Evolutionary conservation across 2,797 vertebrate genomes (phyloP), one percentile per base, ranked within the genome.

Genomic region (Jordanella pulchra): DNA sequence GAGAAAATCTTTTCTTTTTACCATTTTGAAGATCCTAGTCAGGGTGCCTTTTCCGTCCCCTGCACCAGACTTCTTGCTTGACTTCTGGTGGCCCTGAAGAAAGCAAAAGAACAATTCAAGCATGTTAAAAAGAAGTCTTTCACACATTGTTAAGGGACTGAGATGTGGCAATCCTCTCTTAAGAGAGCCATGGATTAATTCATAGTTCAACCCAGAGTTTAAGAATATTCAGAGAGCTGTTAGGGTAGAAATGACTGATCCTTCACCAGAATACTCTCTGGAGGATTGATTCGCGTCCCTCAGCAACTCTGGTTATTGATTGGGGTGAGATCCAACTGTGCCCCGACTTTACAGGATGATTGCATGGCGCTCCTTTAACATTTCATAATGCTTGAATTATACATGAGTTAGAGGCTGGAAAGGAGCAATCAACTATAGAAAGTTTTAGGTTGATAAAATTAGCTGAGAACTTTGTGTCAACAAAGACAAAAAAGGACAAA

Each of bases 1-100:
- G 54, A 35, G 45, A 51, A 5, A 28, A 56, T 39, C 25, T 65
- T 18, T 17, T 23, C 1, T 42, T 79, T 75, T 96, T 97, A 99
- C 98, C 97, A 98, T 97, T 94, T 96, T 99, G 95, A 99, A 99
- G 95, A 99, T 96, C 95, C 88, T 97, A 94, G 97, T 98, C 91
- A 99, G 96, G 84, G 96, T 92, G 78, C 97, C 95, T 93, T 97
- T 97, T 88, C 96, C 96, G 39, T 97, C 97, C 85, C 95, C 94
- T 50, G 94, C 93, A 68, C 93, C 91, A 84, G 95, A 95, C 94
- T 96, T 98, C 91, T 97, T 94, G 82, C 92, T 95, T 93, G 95
- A 94, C 91, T 95, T 99, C 93, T 98, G 97, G 92, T 91, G 94
- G 67, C 96, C 97, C 98, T 99, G 94, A 63, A 83, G 83, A 73